Base-by-base conservation (phyloP, 1,140 invertebrate genomes). In the Drosophila sproati region DNA sequence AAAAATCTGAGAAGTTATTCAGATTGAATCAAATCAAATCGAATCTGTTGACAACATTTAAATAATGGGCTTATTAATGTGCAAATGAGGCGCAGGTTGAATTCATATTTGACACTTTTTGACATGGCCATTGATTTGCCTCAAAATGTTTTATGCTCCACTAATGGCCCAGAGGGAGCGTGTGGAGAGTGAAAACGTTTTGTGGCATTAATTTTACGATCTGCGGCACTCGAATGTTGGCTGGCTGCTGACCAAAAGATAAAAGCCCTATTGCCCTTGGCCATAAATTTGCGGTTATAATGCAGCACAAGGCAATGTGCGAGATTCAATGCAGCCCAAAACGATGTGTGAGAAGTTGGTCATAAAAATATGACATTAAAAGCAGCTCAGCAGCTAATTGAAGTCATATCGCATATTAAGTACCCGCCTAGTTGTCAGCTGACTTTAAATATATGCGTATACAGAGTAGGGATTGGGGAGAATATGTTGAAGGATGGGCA, bases 21-120 rank as follows among this genome's bases (percentile, higher is more conserved):
- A 43, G 55, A 68, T 68, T 55, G 45, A 51, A 35, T 63, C 12
- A 28, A 50, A 39, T 10, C 28, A 37, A n/a, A n/a, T 43, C 34
- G 20, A 20, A 20, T 34, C 43, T 68, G 34, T 48, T 60, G 61
- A 55, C 55, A 67, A 55, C 55, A 88, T 89, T 89, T 79, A 57
- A 90, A 89, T 89, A 81, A 85, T 79, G 70, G 73, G 67, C 81
- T 85, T 81, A 89, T 88, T 80, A 89, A 89, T 78, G 85, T 88
- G 85, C 80, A 85, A 90, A 89, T 78, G 81, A 80, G 77, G 54
- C 39, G 47, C 69, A 56, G 62, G 59, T 67, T 59, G 63, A 48
- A 74, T 41, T 66, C 48, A 10, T 74, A 68, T 61, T 78, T 87
- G 82, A 88, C 82, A 88, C 83, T 77, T 3, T 88, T 88, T 80